These are phyloP conservation scores for Anomalospiza imberbis DNA, from an alignment of 2,797 vertebrate genomes.

Conservation along the genomic window DNA sequence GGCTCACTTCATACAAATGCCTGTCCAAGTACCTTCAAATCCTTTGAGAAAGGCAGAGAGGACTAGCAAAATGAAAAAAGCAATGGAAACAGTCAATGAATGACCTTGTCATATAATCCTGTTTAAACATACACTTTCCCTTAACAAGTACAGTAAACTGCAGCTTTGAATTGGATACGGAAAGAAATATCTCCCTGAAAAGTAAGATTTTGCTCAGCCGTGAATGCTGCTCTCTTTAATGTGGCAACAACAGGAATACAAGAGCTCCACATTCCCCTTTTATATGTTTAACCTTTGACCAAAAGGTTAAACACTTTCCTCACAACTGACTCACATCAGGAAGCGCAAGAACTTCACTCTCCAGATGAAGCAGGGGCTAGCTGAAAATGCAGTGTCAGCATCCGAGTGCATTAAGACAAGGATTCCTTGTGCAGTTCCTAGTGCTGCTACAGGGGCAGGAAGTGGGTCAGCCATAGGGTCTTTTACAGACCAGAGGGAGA, in stretches of 20 bases:
- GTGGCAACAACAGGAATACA: constrained; percentile 53
- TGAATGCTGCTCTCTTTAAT: constrained; percentile 7
- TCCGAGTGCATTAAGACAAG: constrained; percentile 23
- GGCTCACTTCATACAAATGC: background rate
- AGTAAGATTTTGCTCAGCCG: background rate
- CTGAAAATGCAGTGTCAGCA: constrained; percentile 30
- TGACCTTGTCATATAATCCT: background rate
- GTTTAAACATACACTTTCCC: background rate
- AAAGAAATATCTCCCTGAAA: background rate
- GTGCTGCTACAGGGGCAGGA: constrained; percentile 7
- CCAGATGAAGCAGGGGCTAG: constrained; percentile 32
- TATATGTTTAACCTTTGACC: constrained; percentile 71
- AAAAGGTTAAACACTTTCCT: constrained; percentile 63
- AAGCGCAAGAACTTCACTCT: constrained; percentile 35
- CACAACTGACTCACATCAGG: constrained; percentile 61
- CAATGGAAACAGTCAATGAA: background rate
- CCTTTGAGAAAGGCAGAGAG: background rate
- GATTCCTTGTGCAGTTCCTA: constrained; percentile 30
- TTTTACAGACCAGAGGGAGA: background rate
- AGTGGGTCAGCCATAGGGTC: constrained; percentile 5
- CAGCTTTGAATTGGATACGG: background rate
- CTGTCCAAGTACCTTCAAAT: background rate
- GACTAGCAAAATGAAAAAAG: background rate
- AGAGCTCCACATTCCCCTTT: constrained; percentile 47
- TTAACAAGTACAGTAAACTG: constrained; percentile 4